phyloP scores from a whole-genome alignment of 2,797 vertebrate species.

The Pitangus sulphuratus region DNA sequence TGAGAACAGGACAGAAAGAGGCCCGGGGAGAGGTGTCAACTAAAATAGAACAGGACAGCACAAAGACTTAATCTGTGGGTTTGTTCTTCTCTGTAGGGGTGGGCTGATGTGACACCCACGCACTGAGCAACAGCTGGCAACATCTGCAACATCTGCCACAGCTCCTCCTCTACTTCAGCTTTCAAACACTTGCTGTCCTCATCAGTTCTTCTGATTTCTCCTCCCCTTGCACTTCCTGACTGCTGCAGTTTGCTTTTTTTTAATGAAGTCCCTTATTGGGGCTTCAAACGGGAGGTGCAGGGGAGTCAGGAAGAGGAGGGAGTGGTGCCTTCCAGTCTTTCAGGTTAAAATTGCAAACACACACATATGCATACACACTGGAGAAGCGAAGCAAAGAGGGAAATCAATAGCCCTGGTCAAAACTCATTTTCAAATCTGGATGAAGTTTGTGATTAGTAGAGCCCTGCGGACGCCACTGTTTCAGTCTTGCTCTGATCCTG shows the following conservation, averaged over 20 bases:
- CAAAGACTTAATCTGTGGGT: constrained; percentile 15
- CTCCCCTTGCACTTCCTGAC: constrained; percentile 39
- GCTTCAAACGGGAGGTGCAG: constrained; percentile 39
- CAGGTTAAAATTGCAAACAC: constrained; percentile 50
- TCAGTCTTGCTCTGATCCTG: neutral
- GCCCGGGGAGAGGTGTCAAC: neutral
- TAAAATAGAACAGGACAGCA: neutral
- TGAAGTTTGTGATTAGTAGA: constrained; percentile 20
- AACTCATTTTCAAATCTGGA: constrained; percentile 62
- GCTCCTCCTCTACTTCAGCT: constrained; percentile 27
- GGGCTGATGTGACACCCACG: constrained; percentile 50
- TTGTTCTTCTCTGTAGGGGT: constrained; percentile 10
- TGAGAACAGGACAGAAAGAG: neutral
- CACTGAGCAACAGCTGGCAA: constrained; percentile 53
- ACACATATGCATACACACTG: neutral
- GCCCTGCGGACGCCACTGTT: neutral
- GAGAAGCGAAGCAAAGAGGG: constrained; percentile 32
- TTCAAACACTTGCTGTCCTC: constrained; percentile 56
- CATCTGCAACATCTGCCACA: constrained; percentile 62
- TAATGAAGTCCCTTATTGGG: constrained; percentile 64
- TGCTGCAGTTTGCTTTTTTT: constrained; percentile 62
- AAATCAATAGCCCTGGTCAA: constrained; percentile 69
- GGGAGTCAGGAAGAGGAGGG: constrained; percentile 21
- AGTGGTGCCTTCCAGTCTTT: constrained; percentile 13
- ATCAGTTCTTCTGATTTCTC: constrained; percentile 53